A percentile compares a stretch with the other conserved stretches of the same genome.
These are phyloP conservation scores for Aplysina aerophoba DNA, from an alignment of 37 sponge, comb jelly and placozoan genomes.

Conservation along the genomic window DNA sequence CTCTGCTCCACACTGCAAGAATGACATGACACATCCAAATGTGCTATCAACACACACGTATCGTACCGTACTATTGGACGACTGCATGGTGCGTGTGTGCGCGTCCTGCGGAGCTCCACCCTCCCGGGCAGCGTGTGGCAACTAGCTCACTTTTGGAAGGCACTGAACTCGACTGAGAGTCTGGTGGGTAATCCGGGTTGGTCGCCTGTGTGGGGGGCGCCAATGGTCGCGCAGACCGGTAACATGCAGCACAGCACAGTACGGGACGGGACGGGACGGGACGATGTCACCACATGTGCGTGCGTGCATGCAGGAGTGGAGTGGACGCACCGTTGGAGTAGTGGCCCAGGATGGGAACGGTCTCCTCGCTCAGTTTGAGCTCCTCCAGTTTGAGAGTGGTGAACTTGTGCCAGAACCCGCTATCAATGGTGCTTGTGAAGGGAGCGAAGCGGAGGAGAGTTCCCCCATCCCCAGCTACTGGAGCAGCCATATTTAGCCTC, in stretches of 20 bases:
- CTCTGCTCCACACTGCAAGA: too few relatives aligned
- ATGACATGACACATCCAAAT: too few relatives aligned
- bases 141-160: constrained; percentile 61
- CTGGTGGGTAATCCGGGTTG: constrained; percentile 60
- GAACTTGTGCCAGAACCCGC: constrained; percentile 95
- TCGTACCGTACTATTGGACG: too few relatives aligned
- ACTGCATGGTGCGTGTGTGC: too few relatives aligned
- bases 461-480: not conserved
- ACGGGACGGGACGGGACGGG: too few relatives aligned
- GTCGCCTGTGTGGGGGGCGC: constrained; percentile 26
- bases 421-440: constrained; percentile 83
- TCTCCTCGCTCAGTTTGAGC: constrained; percentile 79
- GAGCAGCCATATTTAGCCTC: too few relatives aligned
- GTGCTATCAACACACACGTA: too few relatives aligned
- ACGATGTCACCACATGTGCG: too few relatives aligned
- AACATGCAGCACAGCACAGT: not conserved
- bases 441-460: constrained; percentile 84
- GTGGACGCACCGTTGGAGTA: constrained; percentile 75
- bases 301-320: not conserved
- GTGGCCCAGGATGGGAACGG: constrained; percentile 61
- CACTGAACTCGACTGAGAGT: constrained; percentile 66
- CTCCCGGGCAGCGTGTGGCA: too few relatives aligned
- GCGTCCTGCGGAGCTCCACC: too few relatives aligned
- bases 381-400: constrained; percentile 82
- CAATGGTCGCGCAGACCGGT: not conserved